A percentile compares a stretch with the other conserved stretches of the same genome.
Evolutionary conservation across 1,140 invertebrate genomes (phyloP).

Genomic region (Brachionus paranguensis): DNA sequence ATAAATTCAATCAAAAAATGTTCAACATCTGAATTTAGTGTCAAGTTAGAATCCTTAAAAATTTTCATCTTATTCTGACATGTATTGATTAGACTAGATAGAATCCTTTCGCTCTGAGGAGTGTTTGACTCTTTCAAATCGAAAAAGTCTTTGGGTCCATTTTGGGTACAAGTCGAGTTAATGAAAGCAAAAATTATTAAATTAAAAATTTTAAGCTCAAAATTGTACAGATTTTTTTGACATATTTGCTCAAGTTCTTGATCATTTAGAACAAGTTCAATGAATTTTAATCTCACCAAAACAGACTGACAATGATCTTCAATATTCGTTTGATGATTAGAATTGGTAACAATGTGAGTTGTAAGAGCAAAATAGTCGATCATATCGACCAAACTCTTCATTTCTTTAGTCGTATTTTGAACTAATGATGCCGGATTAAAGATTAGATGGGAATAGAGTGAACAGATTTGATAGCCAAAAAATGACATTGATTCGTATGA

Average conservation of each 20-base stretch:
- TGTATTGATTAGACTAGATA: background rate
- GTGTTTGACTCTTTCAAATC: background rate
- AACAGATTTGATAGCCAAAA: background rate
- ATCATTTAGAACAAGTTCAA: background rate
- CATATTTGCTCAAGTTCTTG: background rate
- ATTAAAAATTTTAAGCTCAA: background rate
- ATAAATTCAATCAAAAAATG: constrained; percentile 30
- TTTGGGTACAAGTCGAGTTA: background rate
- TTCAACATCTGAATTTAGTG: background rate
- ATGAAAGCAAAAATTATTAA: constrained; percentile 7
- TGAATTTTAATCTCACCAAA: background rate
- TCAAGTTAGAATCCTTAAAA: background rate
- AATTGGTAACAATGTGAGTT: background rate
- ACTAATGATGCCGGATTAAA: background rate
- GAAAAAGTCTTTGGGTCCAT: background rate
- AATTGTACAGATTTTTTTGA: background rate
- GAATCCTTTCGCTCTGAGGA: background rate
- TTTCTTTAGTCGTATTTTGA: background rate
- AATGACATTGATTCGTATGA: background rate
- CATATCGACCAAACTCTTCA: constrained; percentile 1
- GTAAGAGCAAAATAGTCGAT: background rate
- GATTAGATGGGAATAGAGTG: background rate
- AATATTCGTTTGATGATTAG: background rate
- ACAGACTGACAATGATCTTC: constrained; percentile 1
- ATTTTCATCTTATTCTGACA: background rate